Conservation (phyloP, 2,888 invertebrate species). For the Tubiluchus corallicola region DNA sequence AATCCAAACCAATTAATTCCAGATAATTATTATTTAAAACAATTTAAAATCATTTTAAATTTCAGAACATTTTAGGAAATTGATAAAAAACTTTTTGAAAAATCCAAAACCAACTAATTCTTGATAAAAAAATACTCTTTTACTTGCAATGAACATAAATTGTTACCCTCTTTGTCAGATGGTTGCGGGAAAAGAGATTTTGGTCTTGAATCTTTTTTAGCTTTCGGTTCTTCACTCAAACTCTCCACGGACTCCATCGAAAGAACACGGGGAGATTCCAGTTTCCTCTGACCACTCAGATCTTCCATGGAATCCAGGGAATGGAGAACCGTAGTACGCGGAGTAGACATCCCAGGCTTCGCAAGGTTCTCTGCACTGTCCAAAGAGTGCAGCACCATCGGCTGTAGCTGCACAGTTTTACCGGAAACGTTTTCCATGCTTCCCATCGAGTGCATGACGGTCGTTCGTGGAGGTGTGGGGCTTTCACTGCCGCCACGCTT, state of each 20-base stretch:
- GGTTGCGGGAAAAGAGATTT: neutral
- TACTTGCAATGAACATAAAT: too few species aligned
- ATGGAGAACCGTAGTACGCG: neutral
- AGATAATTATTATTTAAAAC: too few species aligned
- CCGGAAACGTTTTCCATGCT: neutral
- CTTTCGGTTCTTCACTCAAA: neutral
- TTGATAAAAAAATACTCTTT: too few species aligned
- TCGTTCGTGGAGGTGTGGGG: neutral
- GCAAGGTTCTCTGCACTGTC: neutral
- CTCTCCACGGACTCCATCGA: slow-evolving; percentile 1
- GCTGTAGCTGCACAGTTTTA: neutral
- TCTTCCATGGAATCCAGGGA: neutral
- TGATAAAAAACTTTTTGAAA: too few species aligned
- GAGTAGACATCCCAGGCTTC: neutral
- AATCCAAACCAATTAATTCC: too few species aligned
- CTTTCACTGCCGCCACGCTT: too few species aligned
- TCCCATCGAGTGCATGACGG: neutral
- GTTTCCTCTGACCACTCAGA: too few species aligned
- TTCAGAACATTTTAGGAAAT: too few species aligned
- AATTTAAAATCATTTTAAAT: too few species aligned
- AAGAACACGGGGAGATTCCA: neutral
- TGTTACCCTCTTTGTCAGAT: too few species aligned
- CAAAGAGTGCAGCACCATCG: neutral
- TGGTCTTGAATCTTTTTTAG: neutral
- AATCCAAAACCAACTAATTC: too few species aligned